A percentile compares a stretch with the other conserved stretches of the same genome.
Evolutionary conservation across 2,888 invertebrate species (phyloP).

Genomic region (Lathronympha strigana): DNA sequence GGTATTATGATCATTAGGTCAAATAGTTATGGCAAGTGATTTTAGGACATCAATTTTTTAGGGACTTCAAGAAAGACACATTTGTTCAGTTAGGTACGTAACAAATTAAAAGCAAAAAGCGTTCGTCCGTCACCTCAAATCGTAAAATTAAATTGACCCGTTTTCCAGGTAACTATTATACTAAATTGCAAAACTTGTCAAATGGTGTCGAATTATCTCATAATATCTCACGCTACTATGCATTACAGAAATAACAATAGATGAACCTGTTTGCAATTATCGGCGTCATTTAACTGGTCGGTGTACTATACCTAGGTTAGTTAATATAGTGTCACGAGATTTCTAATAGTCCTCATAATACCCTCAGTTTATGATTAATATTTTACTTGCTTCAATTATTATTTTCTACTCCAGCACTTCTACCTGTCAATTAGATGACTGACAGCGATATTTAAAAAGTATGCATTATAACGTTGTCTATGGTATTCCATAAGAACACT

Average conservation of each 20-base stretch:
- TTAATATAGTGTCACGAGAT: background rate
- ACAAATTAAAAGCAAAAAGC: background rate
- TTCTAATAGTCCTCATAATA: too few relatives aligned
- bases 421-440: too few relatives aligned
- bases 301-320: background rate
- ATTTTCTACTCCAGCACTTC: too few relatives aligned
- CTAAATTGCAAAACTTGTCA: background rate
- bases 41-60: too few relatives aligned
- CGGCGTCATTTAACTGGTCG: background rate
- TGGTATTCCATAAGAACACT: too few relatives aligned
- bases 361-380: too few relatives aligned
- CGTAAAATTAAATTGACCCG: background rate
- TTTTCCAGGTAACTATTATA: background rate
- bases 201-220: conserved; percentile 4
- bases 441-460: too few relatives aligned
- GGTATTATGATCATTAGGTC: too few relatives aligned
- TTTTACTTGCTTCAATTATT: too few relatives aligned
- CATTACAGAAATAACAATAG: conserved; percentile 12
- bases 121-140: conserved; percentile 10
- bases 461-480: too few relatives aligned
- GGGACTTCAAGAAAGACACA: too few relatives aligned
- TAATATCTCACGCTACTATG: conserved; percentile 5
- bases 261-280: background rate
- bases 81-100: background rate
- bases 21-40: too few relatives aligned